Evolutionary conservation across 2,113 vertebrate species (phyloP).

Genomic region (Sylvia atricapilla): DNA sequence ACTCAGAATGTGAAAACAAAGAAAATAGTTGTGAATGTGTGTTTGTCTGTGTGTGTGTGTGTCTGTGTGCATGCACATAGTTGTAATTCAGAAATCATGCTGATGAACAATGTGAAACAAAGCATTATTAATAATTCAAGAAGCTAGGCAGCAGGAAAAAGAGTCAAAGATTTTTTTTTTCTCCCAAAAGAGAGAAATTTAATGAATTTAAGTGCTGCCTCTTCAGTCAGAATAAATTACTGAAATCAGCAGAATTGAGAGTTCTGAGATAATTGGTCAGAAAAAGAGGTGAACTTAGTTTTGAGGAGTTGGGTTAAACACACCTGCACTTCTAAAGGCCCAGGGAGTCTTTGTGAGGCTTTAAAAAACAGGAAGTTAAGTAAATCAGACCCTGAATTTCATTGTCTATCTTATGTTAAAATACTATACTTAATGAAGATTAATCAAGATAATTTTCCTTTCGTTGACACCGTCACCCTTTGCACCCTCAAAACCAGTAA

Average conservation of each 20-base stretch:
- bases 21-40: neutral
- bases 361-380: neutral
- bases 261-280: neutral
- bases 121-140: constrained; percentile 47
- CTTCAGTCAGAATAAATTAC: constrained; percentile 22
- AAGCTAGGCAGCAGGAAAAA: neutral
- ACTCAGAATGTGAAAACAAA: constrained; percentile 7
- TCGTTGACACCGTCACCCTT: neutral
- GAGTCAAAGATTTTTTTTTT: neutral
- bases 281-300: neutral
- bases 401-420: neutral
- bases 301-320: neutral
- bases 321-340: neutral
- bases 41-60: neutral
- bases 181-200: neutral
- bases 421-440: neutral
- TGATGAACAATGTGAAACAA: constrained; percentile 47
- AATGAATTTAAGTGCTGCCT: constrained; percentile 23
- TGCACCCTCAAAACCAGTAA: neutral
- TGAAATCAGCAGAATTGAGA: constrained; percentile 7
- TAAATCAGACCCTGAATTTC: neutral
- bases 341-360: neutral
- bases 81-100: constrained; percentile 13
- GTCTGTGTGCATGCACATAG: neutral
- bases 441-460: constrained; percentile 33